These are phyloP conservation scores for Tricholauxania praeusta DNA, from an alignment of 2,888 invertebrate species.

Conservation along the genomic window DNA sequence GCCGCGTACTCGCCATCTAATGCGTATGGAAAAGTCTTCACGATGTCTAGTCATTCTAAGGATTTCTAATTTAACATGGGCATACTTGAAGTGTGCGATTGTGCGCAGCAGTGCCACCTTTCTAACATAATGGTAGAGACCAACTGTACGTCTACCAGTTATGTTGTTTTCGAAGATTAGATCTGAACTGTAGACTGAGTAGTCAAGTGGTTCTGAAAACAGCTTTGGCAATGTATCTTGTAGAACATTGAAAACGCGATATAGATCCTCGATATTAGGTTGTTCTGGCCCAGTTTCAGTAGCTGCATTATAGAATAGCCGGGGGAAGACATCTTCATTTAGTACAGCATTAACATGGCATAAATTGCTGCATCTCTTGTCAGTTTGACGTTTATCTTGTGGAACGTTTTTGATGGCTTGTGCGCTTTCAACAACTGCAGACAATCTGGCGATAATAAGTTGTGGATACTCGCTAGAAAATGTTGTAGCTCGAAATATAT, in stretches of 20 bases:
- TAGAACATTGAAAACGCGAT: constrained; percentile 68
- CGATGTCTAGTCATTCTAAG: constrained; percentile 89
- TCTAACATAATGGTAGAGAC: constrained; percentile 80
- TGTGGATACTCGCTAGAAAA: no score
- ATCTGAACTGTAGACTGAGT: constrained; percentile 81
- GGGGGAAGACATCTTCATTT: no score
- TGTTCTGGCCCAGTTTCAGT: neutral
- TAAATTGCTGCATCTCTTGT: no score
- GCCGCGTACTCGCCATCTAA: constrained; percentile 90
- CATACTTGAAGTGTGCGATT: constrained; percentile 86
- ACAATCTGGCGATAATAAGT: no score
- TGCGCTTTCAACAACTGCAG: no score
- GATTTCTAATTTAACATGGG: constrained; percentile 85
- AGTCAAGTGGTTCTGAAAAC: constrained; percentile 82
- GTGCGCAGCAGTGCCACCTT: constrained; percentile 82
- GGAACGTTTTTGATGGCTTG: no score
- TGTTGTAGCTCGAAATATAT: no score
- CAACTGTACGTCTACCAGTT: constrained; percentile 79
- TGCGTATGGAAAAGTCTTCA: constrained; percentile 85
- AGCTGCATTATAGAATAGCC: no score
- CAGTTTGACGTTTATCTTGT: no score
- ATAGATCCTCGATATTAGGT: constrained; percentile 67
- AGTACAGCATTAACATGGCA: no score
- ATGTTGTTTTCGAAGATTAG: constrained; percentile 90
- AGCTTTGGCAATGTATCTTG: constrained; percentile 76